Evolutionary conservation across 2,113 vertebrate genomes (phyloP).

Genomic region (Heterochromis multidens): DNA sequence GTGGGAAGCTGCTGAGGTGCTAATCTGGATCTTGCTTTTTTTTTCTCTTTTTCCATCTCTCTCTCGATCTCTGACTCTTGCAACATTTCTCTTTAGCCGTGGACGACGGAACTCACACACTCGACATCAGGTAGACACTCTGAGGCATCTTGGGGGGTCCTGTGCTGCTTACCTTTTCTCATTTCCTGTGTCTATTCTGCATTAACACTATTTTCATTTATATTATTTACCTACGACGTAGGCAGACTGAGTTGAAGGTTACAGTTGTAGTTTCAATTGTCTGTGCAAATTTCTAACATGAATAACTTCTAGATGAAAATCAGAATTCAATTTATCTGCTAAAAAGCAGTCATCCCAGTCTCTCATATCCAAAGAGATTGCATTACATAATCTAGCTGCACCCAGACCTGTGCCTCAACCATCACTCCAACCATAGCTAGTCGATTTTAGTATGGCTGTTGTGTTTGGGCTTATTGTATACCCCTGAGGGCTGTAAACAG

Average conservation of each 20-base stretch:
- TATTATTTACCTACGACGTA: not conserved
- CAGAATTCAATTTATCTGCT: not conserved
- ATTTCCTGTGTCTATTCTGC: conserved; percentile 50
- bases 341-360: not conserved
- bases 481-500: conserved; percentile 58
- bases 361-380: not conserved
- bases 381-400: conserved; percentile 40
- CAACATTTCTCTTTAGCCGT: conserved; percentile 79
- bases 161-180: conserved; percentile 36
- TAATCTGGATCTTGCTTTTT: conserved; percentile 66
- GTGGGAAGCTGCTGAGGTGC: conserved; percentile 61
- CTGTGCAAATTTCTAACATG: not conserved
- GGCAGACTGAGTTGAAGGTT: conserved; percentile 38
- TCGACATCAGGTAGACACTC: conserved; percentile 91
- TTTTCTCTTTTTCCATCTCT: not conserved
- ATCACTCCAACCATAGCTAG: conserved; percentile 1
- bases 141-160: conserved; percentile 30
- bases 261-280: not conserved
- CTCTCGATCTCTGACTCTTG: conserved; percentile 29
- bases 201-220: not conserved
- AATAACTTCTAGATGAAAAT: not conserved
- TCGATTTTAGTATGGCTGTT: conserved; percentile 27
- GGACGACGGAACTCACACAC: conserved; percentile 98
- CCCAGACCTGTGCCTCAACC: not conserved
- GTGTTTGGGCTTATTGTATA: conserved; percentile 11